Base-by-base conservation (phyloP, 35 echinoderm and acorn worm species). In the Amphiura filiformis region DNA sequence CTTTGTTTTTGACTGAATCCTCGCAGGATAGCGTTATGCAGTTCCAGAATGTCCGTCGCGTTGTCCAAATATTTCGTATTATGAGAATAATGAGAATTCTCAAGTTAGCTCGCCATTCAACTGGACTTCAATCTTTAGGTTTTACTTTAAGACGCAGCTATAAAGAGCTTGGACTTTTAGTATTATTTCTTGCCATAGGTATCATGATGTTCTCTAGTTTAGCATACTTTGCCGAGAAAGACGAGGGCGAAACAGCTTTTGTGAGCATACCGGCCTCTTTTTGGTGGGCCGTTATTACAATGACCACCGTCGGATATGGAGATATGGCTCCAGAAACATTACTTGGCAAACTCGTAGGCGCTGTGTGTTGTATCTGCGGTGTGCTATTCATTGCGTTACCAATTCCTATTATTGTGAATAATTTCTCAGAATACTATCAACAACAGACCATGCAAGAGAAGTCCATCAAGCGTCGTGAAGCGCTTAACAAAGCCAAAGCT, bases 231-330 rank as follows among this genome's bases (percentile, higher is more conserved):
- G 96, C 93, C 4, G 96, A 99, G 56, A 99, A 99, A 65, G 96
- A 99, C 80, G 90, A 26, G 13, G 0, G 2, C 0, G 52, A 78
- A 14, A 94, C 96, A 38, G 86, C 83, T 31, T 99, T 99, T 78
- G 87, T 38, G 1, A 94, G 93, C 37, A 99, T 99, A 75, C 96
- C 96, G 12, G 96, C 87, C 15, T 91, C 96, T 0, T 99, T 99
- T 56, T 99, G 96, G 96, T 99, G 96, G 96, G 96, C 96, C 5
- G 96, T 93, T 0, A 99, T 99, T 37, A 99, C 96, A 14, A 99
- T 99, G 96, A 99, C 96, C 0, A 99, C 96, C 0, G 96, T 99
- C 1, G 96, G 96, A 32, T 99, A 99, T 56, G 96, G 96, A 33
- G 96, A 99, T 88, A 95, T 99, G 38, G 75, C 81, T 64, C 96